Base-by-base conservation (phyloP, 1,140 invertebrate species). In the Laupala kohalensis region DNA sequence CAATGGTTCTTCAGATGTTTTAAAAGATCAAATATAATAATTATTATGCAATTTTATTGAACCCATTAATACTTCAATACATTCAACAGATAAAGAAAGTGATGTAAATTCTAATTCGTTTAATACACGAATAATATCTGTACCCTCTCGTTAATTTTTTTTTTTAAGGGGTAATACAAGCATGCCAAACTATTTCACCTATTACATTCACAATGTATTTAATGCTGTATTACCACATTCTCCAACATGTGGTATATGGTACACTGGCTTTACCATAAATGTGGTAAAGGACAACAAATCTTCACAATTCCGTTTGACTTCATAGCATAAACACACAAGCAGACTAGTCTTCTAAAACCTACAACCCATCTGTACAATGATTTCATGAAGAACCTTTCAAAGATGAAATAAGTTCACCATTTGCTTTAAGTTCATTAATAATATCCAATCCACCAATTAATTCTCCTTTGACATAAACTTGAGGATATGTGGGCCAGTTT, bases 401-500 rank as follows among this genome's bases (percentile, higher is more conserved):
- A 70, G 85, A 81, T 15, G 74, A 68, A 30, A 81, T 79, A 15
- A 91, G 77, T 75, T 89, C 87, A 25, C 86, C 87, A 73, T 76
- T 78, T 66, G 86, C 85, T 75, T 84, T 80, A 75, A 96, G 82
- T 82, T 97, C 95, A 79, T 95, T 94, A 62, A 99, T 86, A 76
- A 99, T 98, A 81, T 99, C 97, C 74, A 99, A 83, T 53, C 97
- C 97, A 29, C 97, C 97, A 76, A 99, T 84, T 0, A 99, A 82
- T 78, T 97, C 92, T 28, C 97, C 97, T 77, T 97, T 94, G 0
- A 95, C 87, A 82, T 99, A 99, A 0, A 98, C 80, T 78, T 93
- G 93, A 1, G 93, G 97, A 82, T 96, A 98, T 4, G 97, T 98
- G n/a, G 95, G 96, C 96, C 96, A 99, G 78, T 98, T 90, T 12